phyloP scores from a whole-genome alignment of 2,888 invertebrate genomes.

The Rhogogaster chlorosoma region DNA sequence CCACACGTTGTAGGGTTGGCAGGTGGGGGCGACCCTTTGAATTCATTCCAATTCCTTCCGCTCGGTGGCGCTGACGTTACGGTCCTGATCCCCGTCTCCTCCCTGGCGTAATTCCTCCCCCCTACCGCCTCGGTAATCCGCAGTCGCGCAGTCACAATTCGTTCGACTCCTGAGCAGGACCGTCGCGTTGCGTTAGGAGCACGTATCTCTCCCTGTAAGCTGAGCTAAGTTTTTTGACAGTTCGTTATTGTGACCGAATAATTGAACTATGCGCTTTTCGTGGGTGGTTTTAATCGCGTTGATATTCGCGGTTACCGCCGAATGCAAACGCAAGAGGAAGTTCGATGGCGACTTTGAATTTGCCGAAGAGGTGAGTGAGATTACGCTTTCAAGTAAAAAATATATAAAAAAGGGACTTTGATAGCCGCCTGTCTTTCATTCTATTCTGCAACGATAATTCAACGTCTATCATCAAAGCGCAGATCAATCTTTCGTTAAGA shows the following conservation, averaged over 20 bases:
- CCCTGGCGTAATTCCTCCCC: conserved; percentile 25
- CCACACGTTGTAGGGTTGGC: conserved; percentile 54
- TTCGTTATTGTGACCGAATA: conserved; percentile 19
- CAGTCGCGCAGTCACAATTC: conserved; percentile 65
- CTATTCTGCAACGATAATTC: background rate
- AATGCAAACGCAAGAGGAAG: conserved; percentile 84
- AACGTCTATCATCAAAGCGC: background rate
- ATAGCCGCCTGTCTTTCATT: background rate
- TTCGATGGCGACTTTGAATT: conserved; percentile 90
- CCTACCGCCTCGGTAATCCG: conserved; percentile 26
- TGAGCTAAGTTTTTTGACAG: conserved; percentile 14
- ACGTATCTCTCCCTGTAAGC: background rate
- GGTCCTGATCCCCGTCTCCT: conserved; percentile 49
- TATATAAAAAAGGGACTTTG: background rate
- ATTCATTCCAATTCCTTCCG: conserved; percentile 59
- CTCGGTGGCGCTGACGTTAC: conserved; percentile 47
- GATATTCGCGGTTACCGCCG: conserved; percentile 74
- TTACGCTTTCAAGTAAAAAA: background rate
- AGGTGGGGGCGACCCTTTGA: conserved; percentile 50
- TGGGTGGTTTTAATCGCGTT: conserved; percentile 77
- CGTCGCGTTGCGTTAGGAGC: conserved; percentile 54
- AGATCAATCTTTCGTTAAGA: background rate
- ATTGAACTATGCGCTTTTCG: conserved; percentile 76
- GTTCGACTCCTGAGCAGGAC: conserved; percentile 68
- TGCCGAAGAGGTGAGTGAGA: conserved; percentile 85